Evolutionary conservation across 2,113 vertebrate species (phyloP).

Genomic region (Platycercus adscitus): DNA sequence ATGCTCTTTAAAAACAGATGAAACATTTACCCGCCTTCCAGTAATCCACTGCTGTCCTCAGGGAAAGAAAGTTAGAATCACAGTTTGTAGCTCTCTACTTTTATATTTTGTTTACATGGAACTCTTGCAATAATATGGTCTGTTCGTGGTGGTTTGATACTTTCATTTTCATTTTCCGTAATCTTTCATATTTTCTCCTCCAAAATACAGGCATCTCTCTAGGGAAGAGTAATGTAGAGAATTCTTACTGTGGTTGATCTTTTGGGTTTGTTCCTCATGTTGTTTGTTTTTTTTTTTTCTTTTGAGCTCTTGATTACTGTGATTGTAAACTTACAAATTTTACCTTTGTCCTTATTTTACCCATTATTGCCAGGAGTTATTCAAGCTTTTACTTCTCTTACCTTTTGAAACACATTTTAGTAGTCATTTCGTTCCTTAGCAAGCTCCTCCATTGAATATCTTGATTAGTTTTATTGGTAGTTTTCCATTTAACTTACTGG

Average conservation of each 20-base stretch:
- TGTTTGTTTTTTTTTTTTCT: background rate
- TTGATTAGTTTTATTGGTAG: background rate
- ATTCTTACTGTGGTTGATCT: background rate
- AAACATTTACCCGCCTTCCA: background rate
- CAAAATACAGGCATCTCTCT: background rate
- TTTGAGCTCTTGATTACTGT: background rate
- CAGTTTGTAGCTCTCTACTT: background rate
- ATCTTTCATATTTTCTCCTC: background rate
- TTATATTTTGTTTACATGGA: background rate
- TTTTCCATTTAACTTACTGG: background rate
- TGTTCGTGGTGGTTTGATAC: background rate
- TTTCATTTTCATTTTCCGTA: background rate
- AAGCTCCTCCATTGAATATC: background rate
- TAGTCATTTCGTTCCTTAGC: background rate
- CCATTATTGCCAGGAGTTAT: background rate
- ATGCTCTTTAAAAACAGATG: background rate
- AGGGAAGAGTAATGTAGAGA: background rate
- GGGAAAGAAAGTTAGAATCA: background rate
- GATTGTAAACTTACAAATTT: background rate
- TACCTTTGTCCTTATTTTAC: background rate
- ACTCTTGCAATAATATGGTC: background rate
- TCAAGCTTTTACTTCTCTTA: background rate
- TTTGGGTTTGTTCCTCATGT: background rate
- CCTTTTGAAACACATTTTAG: background rate
- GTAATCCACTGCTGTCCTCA: rapidly evolving